A percentile compares a stretch with the other conserved stretches of the same genome.
These are phyloP conservation scores for Stenopsyche tienmushanensis DNA, from an alignment of 1,140 invertebrate species.

Conservation along the genomic window DNA sequence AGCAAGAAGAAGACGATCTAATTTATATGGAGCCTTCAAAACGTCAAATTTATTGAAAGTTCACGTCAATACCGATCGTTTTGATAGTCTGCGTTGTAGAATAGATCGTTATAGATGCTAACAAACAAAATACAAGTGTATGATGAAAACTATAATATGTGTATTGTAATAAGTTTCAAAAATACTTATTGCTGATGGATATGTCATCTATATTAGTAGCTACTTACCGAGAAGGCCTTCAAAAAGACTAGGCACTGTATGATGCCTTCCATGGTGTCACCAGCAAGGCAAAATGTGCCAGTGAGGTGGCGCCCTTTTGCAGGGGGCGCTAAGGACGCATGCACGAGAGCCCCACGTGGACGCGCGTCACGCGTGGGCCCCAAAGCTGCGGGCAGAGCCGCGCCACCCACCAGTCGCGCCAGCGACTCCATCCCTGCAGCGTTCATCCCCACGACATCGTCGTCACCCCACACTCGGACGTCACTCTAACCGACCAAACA, in stretches of 20 bases:
- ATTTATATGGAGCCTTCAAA: too few relatives aligned
- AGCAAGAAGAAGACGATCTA: too few relatives aligned
- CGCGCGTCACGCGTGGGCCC: slow-evolving; percentile 57
- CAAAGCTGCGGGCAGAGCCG: slow-evolving; percentile 62
- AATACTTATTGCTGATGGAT: too few relatives aligned
- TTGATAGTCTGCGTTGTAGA: too few relatives aligned
- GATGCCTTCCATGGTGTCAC: slow-evolving; percentile 89
- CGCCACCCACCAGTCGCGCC: slow-evolving; percentile 64
- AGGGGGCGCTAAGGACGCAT: slow-evolving; percentile 72
- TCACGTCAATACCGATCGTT: too few relatives aligned
- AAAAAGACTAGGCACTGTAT: slow-evolving; percentile 89
- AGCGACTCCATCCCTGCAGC: slow-evolving; percentile 67
- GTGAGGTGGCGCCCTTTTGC: slow-evolving; percentile 76
- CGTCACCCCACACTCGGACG: not conserved
- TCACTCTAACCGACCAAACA: not conserved
- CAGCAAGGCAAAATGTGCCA: slow-evolving; percentile 82
- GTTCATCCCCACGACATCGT: not conserved
- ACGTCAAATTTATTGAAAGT: too few relatives aligned
- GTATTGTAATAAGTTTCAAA: too few relatives aligned
- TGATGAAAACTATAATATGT: too few relatives aligned
- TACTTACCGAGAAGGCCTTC: slow-evolving; percentile 84
- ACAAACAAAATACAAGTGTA: too few relatives aligned
- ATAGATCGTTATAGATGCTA: too few relatives aligned
- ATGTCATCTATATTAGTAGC: too few relatives aligned
- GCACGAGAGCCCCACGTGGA: slow-evolving; percentile 71